Base-by-base conservation (phyloP, 2,797 vertebrate species). In the Centroberyx gerrardi region DNA sequence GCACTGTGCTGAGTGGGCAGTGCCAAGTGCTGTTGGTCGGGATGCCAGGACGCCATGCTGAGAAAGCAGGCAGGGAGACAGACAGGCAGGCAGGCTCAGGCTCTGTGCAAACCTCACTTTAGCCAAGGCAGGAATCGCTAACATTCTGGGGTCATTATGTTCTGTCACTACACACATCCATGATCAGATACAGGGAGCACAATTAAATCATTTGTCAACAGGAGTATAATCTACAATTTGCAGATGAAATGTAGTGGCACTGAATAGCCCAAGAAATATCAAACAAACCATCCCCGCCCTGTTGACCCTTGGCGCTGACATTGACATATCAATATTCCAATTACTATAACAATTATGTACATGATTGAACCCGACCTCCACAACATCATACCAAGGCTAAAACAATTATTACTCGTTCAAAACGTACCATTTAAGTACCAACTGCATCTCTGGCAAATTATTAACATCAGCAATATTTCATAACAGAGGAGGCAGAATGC, bases 21-120 rank as follows among this genome's bases (percentile, higher is more conserved):
- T 87, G 92, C 93, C 90, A 93, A 92, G 90, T 90, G 92, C 89
- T 77, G 86, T 87, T 91, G 90, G 91, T 91, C 83, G 44, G 78
- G 84, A 87, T 87, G 88, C 90, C 90, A 87, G 69, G 80, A 87
- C 82, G 82, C 91, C 91, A 90, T 72, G 90, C 90, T 90, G 91
- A 87, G 91, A 88, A 67, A 72, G 82, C 90, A 82, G 89, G 82
- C 87, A 70, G 80, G 66, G 65, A 73, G 74, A 86, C 86, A 85
- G 81, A 79, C 87, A 36, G 33, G 33, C 33, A 36, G 33, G 82
- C 90, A 82, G 89, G 82, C 87, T 84, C 5, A 61, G 87, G 92
- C 89, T 90, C 91, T 89, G 85, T 87, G 90, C 80, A 86, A 86
- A 87, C 84, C 85, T 77, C 84, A 75, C 81, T 84, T 72, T 72